These are phyloP conservation scores for Toxotes lorentzi DNA, from an alignment of 2,797 vertebrate genomes.

Conservation along the genomic window DNA sequence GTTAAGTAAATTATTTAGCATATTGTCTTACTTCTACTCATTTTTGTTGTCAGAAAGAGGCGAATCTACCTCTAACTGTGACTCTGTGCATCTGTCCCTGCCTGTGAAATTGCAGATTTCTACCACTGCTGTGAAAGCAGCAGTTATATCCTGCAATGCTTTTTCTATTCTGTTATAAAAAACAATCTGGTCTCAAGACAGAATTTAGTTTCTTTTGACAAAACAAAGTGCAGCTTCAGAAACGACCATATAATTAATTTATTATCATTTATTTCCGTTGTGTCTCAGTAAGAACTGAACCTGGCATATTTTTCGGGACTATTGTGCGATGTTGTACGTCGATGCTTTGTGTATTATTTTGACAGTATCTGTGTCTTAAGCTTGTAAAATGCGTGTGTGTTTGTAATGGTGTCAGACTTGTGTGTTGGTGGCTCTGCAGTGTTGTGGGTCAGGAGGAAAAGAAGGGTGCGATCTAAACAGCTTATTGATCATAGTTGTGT, in stretches of 20 bases:
- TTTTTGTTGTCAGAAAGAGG: too few relatives aligned
- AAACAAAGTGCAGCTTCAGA: neutral
- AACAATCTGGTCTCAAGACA: neutral
- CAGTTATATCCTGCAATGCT: neutral
- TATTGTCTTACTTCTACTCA: neutral
- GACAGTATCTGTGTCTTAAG: neutral
- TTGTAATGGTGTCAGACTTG: neutral
- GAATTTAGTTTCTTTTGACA: neutral
- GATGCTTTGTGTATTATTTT: neutral
- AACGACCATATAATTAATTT: neutral
- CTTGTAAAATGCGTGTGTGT: neutral
- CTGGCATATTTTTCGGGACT: neutral
- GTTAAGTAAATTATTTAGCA: neutral
- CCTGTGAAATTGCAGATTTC: neutral
- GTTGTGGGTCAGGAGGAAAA: conserved; percentile 8
- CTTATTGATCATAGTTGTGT: conserved; percentile 66
- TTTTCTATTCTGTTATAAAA: neutral
- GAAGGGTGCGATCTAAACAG: conserved; percentile 57
- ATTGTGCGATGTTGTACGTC: neutral
- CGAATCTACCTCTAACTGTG: neutral
- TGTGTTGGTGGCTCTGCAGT: conserved; percentile 50
- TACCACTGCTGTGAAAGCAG: neutral
- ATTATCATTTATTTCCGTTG: neutral
- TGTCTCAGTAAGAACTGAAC: neutral
- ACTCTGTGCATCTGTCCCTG: neutral